These are phyloP conservation scores for Hydrozoanthus tunicans DNA, from an alignment of 64 coral and sea anemone genomes.

Conservation along the genomic window DNA sequence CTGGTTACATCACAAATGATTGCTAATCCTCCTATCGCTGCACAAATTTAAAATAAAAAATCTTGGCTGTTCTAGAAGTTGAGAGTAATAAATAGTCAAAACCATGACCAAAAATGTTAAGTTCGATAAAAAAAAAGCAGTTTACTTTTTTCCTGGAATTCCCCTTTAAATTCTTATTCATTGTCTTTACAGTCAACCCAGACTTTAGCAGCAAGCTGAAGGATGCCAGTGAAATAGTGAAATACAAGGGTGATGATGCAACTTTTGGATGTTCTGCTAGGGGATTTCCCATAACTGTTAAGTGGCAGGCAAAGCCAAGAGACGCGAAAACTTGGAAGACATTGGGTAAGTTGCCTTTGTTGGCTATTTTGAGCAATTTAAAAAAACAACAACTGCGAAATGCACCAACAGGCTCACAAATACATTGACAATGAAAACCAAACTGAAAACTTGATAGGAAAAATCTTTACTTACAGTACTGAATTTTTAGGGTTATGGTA, in stretches of 20 bases:
- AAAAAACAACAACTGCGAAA: too few relatives aligned
- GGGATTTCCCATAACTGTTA: conserved; percentile 38
- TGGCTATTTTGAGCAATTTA: too few relatives aligned
- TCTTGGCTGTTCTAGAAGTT: too few relatives aligned
- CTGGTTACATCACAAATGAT: too few relatives aligned
- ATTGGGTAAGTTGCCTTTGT: conserved; percentile 9
- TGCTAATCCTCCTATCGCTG: too few relatives aligned
- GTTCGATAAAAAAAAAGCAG: background rate
- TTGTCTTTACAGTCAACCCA: background rate
- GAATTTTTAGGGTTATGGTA: too few relatives aligned
- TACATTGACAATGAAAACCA: too few relatives aligned
- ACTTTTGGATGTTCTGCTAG: conserved; percentile 35
- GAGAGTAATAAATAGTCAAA: background rate
- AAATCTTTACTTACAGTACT: too few relatives aligned
- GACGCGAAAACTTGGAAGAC: background rate
- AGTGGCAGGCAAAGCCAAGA: conserved; percentile 43
- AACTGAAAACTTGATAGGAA: too few relatives aligned
- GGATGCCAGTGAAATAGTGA: background rate
- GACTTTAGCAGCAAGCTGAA: background rate
- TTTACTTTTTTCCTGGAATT: background rate
- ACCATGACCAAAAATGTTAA: background rate
- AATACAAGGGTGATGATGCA: background rate
- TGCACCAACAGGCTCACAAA: too few relatives aligned
- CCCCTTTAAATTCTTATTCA: background rate
- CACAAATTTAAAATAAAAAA: too few relatives aligned